Evolutionary conservation across 2,113 vertebrate species (phyloP), one percentile per base, ranked within the genome.

Genomic region (Lucifuga dentata): DNA sequence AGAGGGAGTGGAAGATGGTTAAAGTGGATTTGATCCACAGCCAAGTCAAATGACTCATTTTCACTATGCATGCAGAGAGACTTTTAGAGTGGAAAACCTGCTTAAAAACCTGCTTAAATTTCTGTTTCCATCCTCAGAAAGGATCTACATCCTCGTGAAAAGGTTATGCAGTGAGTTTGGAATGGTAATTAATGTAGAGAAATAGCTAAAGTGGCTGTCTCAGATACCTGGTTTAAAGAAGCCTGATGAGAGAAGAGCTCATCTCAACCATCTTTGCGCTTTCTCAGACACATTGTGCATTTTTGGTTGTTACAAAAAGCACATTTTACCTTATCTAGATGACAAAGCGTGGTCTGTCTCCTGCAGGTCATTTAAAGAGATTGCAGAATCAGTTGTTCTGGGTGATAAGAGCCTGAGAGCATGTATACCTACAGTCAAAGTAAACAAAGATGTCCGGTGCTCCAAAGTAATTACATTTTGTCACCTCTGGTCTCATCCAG

Each of bases 281-380:
- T 32, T 32, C 17, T 13, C 7, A 17, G 26, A 76, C 66, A 64
- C n/a, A 65, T 73, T 35, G 46, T 20, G 12, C 26, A 36, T 60
- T 46, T 40, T 58, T 21, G 33, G 33, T 61, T 60, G n/a, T n/a
- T 23, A 60, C 51, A 74, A 45, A 36, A 24, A 63, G 24, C 46
- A 58, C 40, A 55, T 72, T 74, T 81, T 57, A n/a, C 26, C 12
- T 55, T 55, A 53, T 75, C n/a, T n/a, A n/a, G n/a, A n/a, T 60
- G 76, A 36, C 20, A 69, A 66, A 69, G 45, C 23, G 17, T 1
- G 5, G 38, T 16, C 72, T 74, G 62, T 81, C 72, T 73, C 35
- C 46, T 5, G 24, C 29, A 20, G 55, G n/a, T 58, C 50, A 73
- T 76, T 83, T 73, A 63, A 76, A 73, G 45, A 67, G 50, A 72